Conservation (phyloP, 2,888 invertebrate species). For the Halocaridina rubra region DNA sequence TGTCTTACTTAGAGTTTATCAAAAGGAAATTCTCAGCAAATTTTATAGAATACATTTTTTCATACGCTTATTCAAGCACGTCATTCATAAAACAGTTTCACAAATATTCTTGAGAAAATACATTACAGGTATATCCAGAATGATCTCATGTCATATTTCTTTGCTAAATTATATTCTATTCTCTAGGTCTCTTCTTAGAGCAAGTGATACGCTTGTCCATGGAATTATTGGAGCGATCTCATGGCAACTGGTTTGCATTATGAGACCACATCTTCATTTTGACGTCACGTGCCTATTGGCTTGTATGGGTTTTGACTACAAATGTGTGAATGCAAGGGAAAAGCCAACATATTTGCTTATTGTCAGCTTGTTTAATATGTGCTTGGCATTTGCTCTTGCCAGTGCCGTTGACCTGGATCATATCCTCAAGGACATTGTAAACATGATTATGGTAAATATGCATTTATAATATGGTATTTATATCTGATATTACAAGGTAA, state of each 20-base stretch:
- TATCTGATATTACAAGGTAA: too few species aligned
- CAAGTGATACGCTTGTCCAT: constrained; percentile 42
- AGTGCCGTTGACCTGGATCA: constrained; percentile 39
- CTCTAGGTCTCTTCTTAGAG: constrained; percentile 35
- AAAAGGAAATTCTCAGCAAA: too few species aligned
- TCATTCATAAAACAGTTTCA: too few species aligned
- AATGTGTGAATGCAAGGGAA: not conserved
- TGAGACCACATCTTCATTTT: constrained; percentile 27
- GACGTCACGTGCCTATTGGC: not conserved
- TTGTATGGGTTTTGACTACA: not conserved
- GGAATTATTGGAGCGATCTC: constrained; percentile 36
- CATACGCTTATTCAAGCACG: too few species aligned
- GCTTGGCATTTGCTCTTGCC: constrained; percentile 33
- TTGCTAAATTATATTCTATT: not conserved
- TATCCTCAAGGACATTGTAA: not conserved
- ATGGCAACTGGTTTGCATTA: constrained; percentile 15
- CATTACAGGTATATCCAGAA: not conserved
- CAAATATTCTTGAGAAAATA: too few species aligned
- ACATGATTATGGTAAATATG: constrained; percentile 20
- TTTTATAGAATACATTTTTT: too few species aligned
- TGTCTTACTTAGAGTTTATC: too few species aligned
- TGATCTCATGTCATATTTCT: not conserved
- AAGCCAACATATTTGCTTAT: not conserved
- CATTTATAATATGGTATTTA: too few species aligned
- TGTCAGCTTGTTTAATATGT: constrained; percentile 17